Evolutionary conservation across 2,888 invertebrate genomes (phyloP).

Genomic region (Trichacis sp.): DNA sequence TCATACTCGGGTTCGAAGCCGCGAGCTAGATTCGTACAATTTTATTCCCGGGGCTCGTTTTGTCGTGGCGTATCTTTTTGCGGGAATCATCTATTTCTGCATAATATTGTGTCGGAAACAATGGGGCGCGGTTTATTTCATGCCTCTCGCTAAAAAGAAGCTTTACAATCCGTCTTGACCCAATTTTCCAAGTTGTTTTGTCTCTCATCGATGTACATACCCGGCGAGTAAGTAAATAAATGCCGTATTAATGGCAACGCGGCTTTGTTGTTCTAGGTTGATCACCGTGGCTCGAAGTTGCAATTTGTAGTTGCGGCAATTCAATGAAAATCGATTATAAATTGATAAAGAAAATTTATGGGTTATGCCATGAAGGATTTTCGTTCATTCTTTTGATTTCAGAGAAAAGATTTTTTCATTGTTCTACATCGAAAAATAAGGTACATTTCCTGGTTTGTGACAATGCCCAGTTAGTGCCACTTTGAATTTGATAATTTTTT

Average conservation of each 20-base stretch:
- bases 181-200: slow-evolving; percentile 28
- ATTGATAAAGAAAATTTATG: too few relatives aligned
- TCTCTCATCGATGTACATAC: slow-evolving; percentile 11
- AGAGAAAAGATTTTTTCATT: too few relatives aligned
- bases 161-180: slow-evolving; percentile 40
- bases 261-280: neutral
- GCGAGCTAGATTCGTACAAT: neutral
- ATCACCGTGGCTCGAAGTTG: neutral
- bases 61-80: neutral
- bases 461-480: too few relatives aligned
- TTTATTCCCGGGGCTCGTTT: neutral
- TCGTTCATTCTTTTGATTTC: too few relatives aligned
- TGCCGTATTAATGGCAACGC: neutral
- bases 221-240: neutral
- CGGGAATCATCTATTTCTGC: neutral
- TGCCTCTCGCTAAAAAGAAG: slow-evolving; percentile 21
- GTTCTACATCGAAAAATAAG: too few relatives aligned
- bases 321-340: too few relatives aligned
- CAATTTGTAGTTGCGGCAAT: too few relatives aligned
- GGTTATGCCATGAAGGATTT: too few relatives aligned
- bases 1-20: neutral
- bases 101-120: slow-evolving; percentile 19
- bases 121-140: slow-evolving; percentile 29
- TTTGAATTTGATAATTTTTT: too few relatives aligned
- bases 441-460: too few relatives aligned